Conservation (phyloP, 37 sponge, comb jelly and placozoan genomes). For the Halisarca cf. caerulea region DNA sequence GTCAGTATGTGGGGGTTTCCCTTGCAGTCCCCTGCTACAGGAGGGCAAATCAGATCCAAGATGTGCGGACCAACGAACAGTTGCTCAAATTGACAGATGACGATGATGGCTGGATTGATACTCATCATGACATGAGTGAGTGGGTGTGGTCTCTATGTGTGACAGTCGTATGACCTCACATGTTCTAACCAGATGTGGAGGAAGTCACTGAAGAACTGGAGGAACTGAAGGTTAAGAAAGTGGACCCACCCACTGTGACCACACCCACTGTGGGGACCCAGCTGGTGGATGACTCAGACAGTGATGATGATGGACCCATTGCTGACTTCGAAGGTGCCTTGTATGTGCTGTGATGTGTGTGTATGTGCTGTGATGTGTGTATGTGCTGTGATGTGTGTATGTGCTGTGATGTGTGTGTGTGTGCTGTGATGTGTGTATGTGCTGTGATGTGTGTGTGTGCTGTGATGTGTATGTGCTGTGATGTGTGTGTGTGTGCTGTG, state of each 20-base stretch:
- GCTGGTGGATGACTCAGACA: slow-evolving; percentile 49
- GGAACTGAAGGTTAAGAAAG: slow-evolving; percentile 57
- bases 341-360: too few species aligned
- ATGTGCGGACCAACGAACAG: slow-evolving; percentile 78
- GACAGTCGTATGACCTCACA: not conserved
- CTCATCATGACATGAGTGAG: slow-evolving; percentile 81
- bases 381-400: too few species aligned
- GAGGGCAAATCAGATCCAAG: slow-evolving; percentile 86
- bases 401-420: too few species aligned
- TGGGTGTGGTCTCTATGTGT: not conserved
- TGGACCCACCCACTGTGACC: not conserved
- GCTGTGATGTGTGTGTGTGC: too few species aligned
- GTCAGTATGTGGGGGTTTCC: too few species aligned
- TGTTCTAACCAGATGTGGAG: slow-evolving; percentile 35
- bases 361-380: too few species aligned
- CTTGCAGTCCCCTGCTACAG: slow-evolving; percentile 90
- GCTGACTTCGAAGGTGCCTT: slow-evolving; percentile 52
- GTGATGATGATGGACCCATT: slow-evolving; percentile 78
- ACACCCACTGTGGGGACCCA: slow-evolving; percentile 3
- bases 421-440: too few species aligned
- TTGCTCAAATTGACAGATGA: slow-evolving; percentile 78
- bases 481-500: too few species aligned
- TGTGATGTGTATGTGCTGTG: too few species aligned
- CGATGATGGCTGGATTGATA: slow-evolving; percentile 99
- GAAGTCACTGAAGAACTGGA: slow-evolving; percentile 45